Percentiles rank a stretch among this genome's conserved stretches.
These are phyloP conservation scores for Eulemur coronatus DNA, from an alignment of 2,797 vertebrate species.

Conservation along the genomic window DNA sequence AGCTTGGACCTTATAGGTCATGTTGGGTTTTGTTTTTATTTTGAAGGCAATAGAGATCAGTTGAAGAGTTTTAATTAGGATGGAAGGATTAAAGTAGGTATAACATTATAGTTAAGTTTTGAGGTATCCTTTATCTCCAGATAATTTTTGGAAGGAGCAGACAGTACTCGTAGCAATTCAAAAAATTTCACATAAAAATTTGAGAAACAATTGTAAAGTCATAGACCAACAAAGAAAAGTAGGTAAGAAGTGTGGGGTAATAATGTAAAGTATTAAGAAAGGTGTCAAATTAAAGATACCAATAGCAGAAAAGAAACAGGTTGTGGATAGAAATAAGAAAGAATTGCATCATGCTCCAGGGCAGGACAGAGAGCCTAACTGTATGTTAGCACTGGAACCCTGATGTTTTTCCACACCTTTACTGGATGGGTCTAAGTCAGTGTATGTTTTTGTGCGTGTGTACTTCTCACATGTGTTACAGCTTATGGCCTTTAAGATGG, in stretches of 20 bases:
- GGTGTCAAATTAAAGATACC: not conserved
- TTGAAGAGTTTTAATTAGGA: conserved; percentile 14
- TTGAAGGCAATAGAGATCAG: not conserved
- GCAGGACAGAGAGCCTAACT: not conserved
- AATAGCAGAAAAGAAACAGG: not conserved
- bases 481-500: not conserved
- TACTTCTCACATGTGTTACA: not conserved
- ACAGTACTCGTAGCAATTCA: not conserved
- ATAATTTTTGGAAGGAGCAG: conserved; percentile 21
- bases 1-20: not conserved
- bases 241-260: not conserved
- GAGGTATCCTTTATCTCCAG: not conserved
- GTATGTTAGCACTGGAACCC: not conserved
- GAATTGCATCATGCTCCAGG: not conserved
- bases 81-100: not conserved
- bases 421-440: not conserved
- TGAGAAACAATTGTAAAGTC: not conserved
- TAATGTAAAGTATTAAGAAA: not conserved
- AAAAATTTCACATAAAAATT: not conserved
- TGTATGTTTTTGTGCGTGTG: not conserved
- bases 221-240: not conserved
- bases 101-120: not conserved
- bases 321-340: not conserved
- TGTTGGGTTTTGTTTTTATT: conserved; percentile 28
- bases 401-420: not conserved